Base-by-base conservation (phyloP, 1,140 invertebrate species). In the Hypothenemus hampei region DNA sequence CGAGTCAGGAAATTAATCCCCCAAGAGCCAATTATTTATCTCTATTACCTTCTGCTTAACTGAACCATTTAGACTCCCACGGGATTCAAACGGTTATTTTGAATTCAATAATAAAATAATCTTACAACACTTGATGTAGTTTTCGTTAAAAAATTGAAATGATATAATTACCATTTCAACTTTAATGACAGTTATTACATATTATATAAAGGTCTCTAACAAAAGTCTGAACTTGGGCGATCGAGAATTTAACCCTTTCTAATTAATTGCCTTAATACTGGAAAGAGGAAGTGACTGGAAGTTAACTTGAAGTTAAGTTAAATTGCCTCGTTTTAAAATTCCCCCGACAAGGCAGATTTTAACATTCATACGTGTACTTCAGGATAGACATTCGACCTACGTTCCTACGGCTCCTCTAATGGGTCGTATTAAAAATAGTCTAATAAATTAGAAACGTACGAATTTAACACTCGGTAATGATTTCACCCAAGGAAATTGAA, bases 251-350 rank as follows among this genome's bases (percentile, higher is more conserved):
- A 21, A 39, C 40, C 51, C 51, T 52, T 54, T 54, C 46, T 35
- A 54, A 46, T 54, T 54, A 54, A 54, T 54, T 54, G 33, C 43
- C 23, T 46, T 54, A 54, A 54, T 54, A 54, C 45, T 54, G 29
- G 23, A 43, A 54, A 20, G 33, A 46, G 43, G 51, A 54, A 39
- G 51, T 23, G 51, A 54, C 51, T 35, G 7, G 24, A 52, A 52
- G 39, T 52, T 52, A 43, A 52, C 19, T 54, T 20, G 29, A 54
- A 54, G 24, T 54, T 46, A 54, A 46, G 33, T 46, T 54, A 46
- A 53, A 53, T 53, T 53, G 41, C 51, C 35, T 37, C 13, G 39
- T 46, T 53, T 54, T 54, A 54, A 54, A 54, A 54, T 54, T 45
- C 39, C 43, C 41, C 33, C 31, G 33, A 36, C 43, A 46, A 51